Percentiles rank a stretch among this genome's conserved stretches.
Conservation (phyloP, 1,140 invertebrate species). For the Trypoxylus dichotomus region DNA sequence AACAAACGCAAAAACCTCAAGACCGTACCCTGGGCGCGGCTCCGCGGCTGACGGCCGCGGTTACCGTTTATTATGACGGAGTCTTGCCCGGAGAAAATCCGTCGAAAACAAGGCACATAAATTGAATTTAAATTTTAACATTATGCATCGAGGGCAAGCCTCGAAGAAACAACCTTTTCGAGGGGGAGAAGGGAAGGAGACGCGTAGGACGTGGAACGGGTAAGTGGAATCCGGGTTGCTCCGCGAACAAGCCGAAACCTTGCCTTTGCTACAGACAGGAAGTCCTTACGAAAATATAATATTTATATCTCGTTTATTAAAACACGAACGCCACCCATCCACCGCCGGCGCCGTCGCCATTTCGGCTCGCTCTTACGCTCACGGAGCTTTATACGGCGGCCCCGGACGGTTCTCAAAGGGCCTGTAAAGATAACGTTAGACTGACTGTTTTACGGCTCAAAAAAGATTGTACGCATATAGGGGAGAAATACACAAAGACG, state of each 20-base stretch:
- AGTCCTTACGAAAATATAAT: background rate
- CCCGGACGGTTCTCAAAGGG: background rate
- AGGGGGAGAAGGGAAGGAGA: too few species aligned
- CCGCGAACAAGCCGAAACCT: background rate
- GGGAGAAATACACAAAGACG: background rate
- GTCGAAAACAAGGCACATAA: background rate
- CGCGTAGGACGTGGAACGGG: background rate
- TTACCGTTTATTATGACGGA: background rate
- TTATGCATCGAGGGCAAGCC: background rate
- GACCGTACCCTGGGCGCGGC: background rate
- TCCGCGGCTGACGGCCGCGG: background rate
- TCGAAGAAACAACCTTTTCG: too few species aligned
- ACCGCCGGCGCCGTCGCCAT: background rate
- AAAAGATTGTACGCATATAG: background rate
- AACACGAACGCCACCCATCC: background rate
- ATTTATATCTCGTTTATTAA: constrained; percentile 4
- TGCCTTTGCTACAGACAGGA: background rate
- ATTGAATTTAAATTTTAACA: constrained; percentile 4
- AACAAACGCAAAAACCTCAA: background rate
- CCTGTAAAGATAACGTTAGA: background rate
- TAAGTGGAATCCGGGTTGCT: background rate
- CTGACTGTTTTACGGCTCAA: background rate
- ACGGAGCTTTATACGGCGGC: background rate
- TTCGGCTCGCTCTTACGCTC: background rate
- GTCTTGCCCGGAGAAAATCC: background rate